Evolutionary conservation across 2,888 invertebrate species (phyloP), one percentile per base, ranked within the genome.

Genomic region (Nomada flava): DNA sequence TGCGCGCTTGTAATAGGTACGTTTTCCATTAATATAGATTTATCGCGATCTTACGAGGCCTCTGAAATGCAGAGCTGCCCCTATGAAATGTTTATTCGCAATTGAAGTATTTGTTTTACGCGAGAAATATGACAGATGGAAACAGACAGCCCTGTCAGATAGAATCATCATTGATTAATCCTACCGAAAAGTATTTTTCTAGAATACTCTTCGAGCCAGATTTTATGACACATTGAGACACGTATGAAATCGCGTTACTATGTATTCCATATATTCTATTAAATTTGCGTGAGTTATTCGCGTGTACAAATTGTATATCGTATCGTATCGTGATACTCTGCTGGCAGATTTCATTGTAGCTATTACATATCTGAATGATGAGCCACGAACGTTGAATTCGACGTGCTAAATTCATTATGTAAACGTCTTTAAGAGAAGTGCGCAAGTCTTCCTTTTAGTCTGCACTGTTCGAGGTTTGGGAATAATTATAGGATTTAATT

Each of bases 181-280:
- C 81, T 77, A 86, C 79, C 79, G 85, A 89, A 85, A 86, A 79
- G 73, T 90, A 90, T 90, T 90, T 90, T 90, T 90, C 88, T 89
- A 90, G 83, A 87, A 88, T 88, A 85, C 82, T 81, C 79, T 85
- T 88, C 83, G 73, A 76, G 79, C 80, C 89, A 82, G 86, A 83
- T 83, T 63, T 76, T 77, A 75, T 53, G 62, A 70, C 80, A 81
- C 78, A 73, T 65, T 68, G 67, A 55, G 68, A 86, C 67, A 80
- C 82, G 79, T 77, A 81, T 84, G 78, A 78, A 77, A 86, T 83
- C 83, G 65, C 83, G 81, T 89, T 85, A 69, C 73, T 87, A 81
- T 84, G n/a, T 84, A 84, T 80, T 80, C 79, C 78, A 76, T 78
- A 79, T 79, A 83, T 84, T 82, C 70, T 55, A 84, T 85, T 84